A percentile compares a stretch with the other conserved stretches of the same genome.
phyloP scores from a whole-genome alignment of 2,888 invertebrate genomes.

The Scotopteryx bipunctaria region DNA sequence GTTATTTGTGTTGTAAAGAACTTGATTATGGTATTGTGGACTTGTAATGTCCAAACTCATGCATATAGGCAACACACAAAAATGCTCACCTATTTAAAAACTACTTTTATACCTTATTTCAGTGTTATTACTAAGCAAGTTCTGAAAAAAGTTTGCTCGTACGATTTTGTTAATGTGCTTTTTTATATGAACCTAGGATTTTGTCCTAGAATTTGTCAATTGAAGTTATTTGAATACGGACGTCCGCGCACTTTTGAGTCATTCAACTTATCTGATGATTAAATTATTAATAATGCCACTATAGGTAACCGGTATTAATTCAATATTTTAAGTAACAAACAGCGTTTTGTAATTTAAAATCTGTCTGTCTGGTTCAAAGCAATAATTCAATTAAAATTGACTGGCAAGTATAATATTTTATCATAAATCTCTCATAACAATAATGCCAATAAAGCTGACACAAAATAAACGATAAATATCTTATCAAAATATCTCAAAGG shows the following conservation, averaged over 20 bases:
- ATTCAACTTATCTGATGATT: no score
- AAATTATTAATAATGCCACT: no score
- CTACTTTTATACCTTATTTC: not conserved
- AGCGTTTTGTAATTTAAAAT: conserved; percentile 4
- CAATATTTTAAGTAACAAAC: not conserved
- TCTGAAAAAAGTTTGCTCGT: no score
- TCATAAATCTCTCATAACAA: conserved; percentile 26
- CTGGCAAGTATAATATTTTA: conserved; percentile 10
- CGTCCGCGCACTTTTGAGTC: no score
- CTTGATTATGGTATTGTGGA: conserved; percentile 16
- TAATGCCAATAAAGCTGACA: conserved; percentile 23
- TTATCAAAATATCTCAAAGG: conserved; percentile 26
- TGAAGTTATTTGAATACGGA: no score
- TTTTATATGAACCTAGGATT: no score
- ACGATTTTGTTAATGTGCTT: no score
- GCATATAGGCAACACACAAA: no score
- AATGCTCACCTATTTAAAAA: not conserved
- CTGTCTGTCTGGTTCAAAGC: not conserved
- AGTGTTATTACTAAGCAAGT: no score
- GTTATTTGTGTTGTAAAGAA: conserved; percentile 27
- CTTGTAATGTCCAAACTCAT: no score
- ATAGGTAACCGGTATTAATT: not conserved
- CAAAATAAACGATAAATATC: conserved; percentile 27
- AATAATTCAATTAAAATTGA: conserved; percentile 23
- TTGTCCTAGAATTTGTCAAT: no score